Percentiles rank a stretch among this genome's conserved stretches.
Evolutionary conservation across 2,888 invertebrate species (phyloP).

Genomic region (Melanargia galathea): DNA sequence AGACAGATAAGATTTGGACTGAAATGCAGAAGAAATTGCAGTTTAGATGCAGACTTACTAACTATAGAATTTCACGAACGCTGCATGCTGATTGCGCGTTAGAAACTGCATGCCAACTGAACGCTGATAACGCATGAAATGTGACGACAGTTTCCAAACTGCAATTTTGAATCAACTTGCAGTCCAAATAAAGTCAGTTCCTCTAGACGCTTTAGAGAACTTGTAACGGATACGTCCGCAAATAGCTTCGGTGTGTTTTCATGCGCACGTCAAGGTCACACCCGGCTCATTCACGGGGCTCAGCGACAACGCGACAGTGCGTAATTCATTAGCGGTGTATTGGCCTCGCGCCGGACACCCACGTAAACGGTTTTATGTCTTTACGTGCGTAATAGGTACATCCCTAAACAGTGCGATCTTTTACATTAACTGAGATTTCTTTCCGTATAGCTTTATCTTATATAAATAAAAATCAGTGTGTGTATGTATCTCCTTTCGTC

Average conservation of each 20-base stretch:
- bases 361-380: neutral
- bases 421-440: neutral
- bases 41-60: too few relatives aligned
- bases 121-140: too few relatives aligned
- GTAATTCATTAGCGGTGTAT: slow-evolving; percentile 25
- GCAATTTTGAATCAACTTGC: too few relatives aligned
- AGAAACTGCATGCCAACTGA: too few relatives aligned
- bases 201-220: neutral
- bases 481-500: too few relatives aligned
- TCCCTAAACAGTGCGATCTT: neutral
- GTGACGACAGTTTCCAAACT: too few relatives aligned
- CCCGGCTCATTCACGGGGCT: slow-evolving; percentile 34
- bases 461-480: too few relatives aligned
- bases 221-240: neutral
- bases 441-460: too few relatives aligned
- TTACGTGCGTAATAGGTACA: neutral
- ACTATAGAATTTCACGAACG: too few relatives aligned
- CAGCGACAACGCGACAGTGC: slow-evolving; percentile 25
- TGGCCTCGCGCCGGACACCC: neutral
- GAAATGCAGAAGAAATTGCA: too few relatives aligned
- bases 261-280: slow-evolving; percentile 23
- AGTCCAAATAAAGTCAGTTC: neutral
- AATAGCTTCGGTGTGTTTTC: slow-evolving; percentile 14
- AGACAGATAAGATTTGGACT: too few relatives aligned
- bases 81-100: too few relatives aligned